Percentiles rank a stretch among this genome's conserved stretches.
These are phyloP conservation scores for Entosphenus tridentatus DNA, from an alignment of 2,113 vertebrate species.

Conservation along the genomic window DNA sequence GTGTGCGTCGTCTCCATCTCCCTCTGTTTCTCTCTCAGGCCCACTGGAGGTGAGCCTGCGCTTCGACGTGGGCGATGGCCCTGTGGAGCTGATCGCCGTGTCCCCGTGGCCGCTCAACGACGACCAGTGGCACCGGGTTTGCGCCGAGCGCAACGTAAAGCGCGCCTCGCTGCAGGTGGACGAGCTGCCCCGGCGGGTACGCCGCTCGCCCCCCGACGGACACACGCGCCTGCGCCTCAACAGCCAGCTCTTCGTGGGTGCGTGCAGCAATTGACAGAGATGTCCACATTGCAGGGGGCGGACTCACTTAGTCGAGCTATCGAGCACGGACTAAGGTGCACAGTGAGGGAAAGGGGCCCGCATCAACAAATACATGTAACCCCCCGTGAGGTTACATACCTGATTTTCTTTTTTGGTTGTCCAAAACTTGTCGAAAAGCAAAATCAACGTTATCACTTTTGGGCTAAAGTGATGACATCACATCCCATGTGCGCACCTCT, in stretches of 20 bases:
- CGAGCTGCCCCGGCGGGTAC: slow-evolving; percentile 25
- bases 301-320: too few relatives aligned
- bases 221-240: slow-evolving; percentile 67
- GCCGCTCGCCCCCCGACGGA: slow-evolving; percentile 39
- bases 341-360: too few relatives aligned
- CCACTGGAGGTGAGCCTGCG: slow-evolving; percentile 56
- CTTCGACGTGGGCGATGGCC: slow-evolving; percentile 83
- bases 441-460: too few relatives aligned
- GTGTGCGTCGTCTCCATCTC: too few relatives aligned
- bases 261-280: slow-evolving; percentile 10
- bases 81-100: slow-evolving; percentile 38
- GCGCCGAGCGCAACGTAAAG: slow-evolving; percentile 58
- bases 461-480: too few relatives aligned
- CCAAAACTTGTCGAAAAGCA: too few relatives aligned
- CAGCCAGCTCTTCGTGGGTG: slow-evolving; percentile 84
- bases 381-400: too few relatives aligned
- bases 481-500: too few relatives aligned
- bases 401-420: too few relatives aligned
- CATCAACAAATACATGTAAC: too few relatives aligned
- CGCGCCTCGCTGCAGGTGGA: slow-evolving; percentile 58
- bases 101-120: slow-evolving; percentile 37
- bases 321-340: too few relatives aligned
- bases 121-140: slow-evolving; percentile 71
- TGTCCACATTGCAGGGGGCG: too few relatives aligned
- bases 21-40: slow-evolving; percentile 21